Conservation (phyloP, 2,113 vertebrate genomes). For the Laticauda colubrina region DNA sequence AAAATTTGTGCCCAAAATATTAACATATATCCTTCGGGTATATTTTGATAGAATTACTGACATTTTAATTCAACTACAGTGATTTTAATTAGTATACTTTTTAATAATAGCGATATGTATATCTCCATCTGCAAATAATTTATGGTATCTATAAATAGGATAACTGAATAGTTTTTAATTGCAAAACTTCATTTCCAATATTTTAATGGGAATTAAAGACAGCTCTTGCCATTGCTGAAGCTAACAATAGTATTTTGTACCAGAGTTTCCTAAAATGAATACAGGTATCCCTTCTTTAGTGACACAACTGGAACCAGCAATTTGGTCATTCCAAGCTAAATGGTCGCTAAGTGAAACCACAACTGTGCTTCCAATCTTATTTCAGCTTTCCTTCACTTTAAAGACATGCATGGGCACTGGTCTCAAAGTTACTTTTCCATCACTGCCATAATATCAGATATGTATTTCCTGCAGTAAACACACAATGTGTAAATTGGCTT, state of each 20-base stretch:
- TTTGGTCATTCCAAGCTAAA: neutral
- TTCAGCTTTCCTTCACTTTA: neutral
- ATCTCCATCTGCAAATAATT: neutral
- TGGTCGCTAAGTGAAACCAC: neutral
- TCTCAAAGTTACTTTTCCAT: neutral
- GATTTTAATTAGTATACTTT: neutral
- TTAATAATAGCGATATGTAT: neutral
- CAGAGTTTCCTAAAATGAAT: neutral
- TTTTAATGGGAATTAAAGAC: neutral
- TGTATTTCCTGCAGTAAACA: neutral
- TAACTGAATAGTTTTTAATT: constrained; percentile 6
- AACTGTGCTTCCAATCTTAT: neutral
- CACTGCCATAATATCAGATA: neutral
- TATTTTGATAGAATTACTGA: constrained; percentile 27
- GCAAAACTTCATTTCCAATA: neutral
- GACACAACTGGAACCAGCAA: neutral
- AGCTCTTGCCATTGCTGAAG: neutral
- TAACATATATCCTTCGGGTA: neutral
- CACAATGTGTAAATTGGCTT: neutral
- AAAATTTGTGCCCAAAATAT: neutral
- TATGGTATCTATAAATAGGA: constrained; percentile 20
- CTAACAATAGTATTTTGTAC: neutral
- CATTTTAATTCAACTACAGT: neutral
- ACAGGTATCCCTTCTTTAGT: neutral
- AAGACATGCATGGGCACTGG: neutral